Base-by-base conservation (phyloP, 1,140 invertebrate genomes). In the Aphelenchoides fujianensis region DNA sequence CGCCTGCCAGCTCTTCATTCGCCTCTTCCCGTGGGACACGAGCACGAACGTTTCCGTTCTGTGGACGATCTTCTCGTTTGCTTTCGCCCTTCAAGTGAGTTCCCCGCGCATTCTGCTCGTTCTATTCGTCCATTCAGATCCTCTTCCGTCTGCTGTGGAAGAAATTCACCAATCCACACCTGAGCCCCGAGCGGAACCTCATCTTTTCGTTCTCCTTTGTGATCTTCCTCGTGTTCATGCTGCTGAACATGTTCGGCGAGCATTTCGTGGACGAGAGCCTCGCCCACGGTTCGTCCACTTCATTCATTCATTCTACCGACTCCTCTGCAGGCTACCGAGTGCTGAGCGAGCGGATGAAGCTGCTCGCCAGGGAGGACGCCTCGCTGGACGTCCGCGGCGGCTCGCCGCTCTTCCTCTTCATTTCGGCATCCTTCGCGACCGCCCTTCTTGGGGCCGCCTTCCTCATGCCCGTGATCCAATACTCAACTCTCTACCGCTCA, bases 401-500 rank as follows among this genome's bases (percentile, higher is more conserved):
- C 12, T 48, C 41, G 12, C 41, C 41, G 41, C 23, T 48, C 12
- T 48, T 48, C 41, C 23, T 48, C 12, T 48, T 48, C 41, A 23
- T 48, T 12, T 48, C 23, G 12, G 41, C 41, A 23, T 48, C 41
- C 23, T 48, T 48, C 41, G 23, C 23, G 41, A 23, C 41, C 41
- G 12, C 73, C n/a, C n/a, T 66, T 27, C 30, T 74, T 54, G 75
- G 35, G 12, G 53, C 75, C 27, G 35, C 36, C 12, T 55, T 74
- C 41, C 61, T 75, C 34, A 72, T 75, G 9, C 74, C 74, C 2
- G 27, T 55, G 0, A 16, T 75, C 52, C 73, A 75, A 73, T 75
- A 70, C 53, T 31, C 74, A 2, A 55, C 68, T 32, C 19, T 76
- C 16, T 75, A 72, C 36, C 27, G 73, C 7, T 32, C 71, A 19